Base-by-base conservation (phyloP, 2,888 invertebrate genomes). In the Amphipyra tragopoginis region DNA sequence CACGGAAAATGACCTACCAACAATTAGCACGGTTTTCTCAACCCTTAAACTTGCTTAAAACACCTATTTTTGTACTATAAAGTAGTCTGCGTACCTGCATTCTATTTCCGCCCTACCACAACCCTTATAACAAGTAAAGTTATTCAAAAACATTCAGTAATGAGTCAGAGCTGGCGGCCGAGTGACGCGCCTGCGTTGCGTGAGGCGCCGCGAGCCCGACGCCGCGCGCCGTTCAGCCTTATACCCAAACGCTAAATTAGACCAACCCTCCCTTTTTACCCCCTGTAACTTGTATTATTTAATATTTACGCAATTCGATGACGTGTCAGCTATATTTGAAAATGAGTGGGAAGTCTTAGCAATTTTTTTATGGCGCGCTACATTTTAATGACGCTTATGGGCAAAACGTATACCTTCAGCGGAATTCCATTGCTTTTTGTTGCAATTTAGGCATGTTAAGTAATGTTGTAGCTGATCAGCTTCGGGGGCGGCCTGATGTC, bases 81-180 rank as follows among this genome's bases (percentile, higher is more conserved):
- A 29, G 29, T 29, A 5, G 44, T 65, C 44, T n/a, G 44, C 43
- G n/a, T 29, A 40, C 39, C 44, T 42, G n/a, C 13, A 29, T 55
- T 51, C 55, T 55, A 60, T 60, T 65, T 60, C 29, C 38, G 51
- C 48, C 26, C 15, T 11, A 26, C 55, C 54, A 40, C 49, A 61
- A 43, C 61, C 52, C 44, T 7, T 29, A 21, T 2, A 29, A 29
- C 34, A 26, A 38, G 40, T 64, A 49, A 69, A 63, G 34, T 70
- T 53, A 53, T 70, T 64, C 58, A 56, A 69, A 58, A 74, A 51
- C 39, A 60, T 53, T 68, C 65, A 72, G 62, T 63, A 43, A 64
- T 74, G 77, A 79, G 75, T 74, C 80, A 78, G 81, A 53, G 75
- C 38, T 42, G 74, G 71, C 75, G 77, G 61, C 77, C 52, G 55